phyloP scores from a whole-genome alignment of 2,797 vertebrate species.

The Eulemur mongoz region DNA sequence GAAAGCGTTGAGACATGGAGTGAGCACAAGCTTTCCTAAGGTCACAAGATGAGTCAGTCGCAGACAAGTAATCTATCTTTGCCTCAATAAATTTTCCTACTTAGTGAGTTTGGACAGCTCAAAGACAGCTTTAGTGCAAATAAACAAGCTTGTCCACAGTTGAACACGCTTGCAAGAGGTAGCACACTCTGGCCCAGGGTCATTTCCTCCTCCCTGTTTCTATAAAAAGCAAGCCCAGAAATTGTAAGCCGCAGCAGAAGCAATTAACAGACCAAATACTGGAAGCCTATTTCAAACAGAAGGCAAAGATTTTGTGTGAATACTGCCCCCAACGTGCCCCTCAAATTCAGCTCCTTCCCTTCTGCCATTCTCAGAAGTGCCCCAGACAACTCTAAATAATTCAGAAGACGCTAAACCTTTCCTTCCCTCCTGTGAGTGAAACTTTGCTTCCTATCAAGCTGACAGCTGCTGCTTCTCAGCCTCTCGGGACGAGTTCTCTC shows the following conservation, averaged over 20 bases:
- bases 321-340: background rate
- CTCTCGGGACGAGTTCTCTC: background rate
- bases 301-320: background rate
- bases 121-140: background rate
- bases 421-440: background rate
- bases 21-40: background rate
- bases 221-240: conserved; percentile 32
- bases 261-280: background rate
- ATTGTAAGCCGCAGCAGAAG: background rate
- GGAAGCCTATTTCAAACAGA: background rate
- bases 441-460: background rate
- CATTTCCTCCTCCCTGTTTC: background rate
- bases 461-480: background rate
- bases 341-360: background rate
- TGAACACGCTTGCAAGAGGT: background rate
- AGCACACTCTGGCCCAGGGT: background rate
- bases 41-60: conserved; percentile 28
- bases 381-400: background rate
- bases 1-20: background rate
- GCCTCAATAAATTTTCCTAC: conserved; percentile 42
- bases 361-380: background rate
- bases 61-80: background rate
- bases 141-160: conserved; percentile 32
- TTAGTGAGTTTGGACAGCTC: conserved; percentile 28
- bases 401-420: background rate